These are phyloP conservation scores for Loxodonta africana DNA, from an alignment of 2,113 vertebrate species.

Conservation along the genomic window DNA sequence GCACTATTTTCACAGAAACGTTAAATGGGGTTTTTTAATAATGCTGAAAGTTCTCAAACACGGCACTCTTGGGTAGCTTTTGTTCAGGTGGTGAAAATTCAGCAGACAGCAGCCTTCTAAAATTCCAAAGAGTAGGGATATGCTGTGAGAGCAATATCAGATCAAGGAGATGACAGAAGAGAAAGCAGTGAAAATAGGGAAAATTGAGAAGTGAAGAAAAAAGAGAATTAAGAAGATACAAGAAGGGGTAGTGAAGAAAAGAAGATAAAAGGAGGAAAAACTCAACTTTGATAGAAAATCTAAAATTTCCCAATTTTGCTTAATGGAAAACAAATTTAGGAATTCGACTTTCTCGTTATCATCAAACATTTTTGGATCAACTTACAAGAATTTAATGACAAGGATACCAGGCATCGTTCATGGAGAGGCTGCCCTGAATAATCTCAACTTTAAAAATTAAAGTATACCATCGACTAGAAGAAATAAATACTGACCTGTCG, in stretches of 20 bases:
- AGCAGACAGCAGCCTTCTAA: not conserved
- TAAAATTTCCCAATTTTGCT: not conserved
- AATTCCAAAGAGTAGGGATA: not conserved
- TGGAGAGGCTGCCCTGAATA: not conserved
- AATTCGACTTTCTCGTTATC: not conserved
- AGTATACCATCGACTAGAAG: not conserved
- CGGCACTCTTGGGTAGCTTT: not conserved
- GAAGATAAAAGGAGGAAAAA: not conserved
- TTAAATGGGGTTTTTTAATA: not conserved
- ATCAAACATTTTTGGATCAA: not conserved
- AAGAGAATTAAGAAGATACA: not conserved
- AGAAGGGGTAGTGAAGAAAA: not conserved
- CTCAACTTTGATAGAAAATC: not conserved
- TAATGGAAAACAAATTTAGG: constrained; percentile 21
- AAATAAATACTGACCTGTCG: not conserved
- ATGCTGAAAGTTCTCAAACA: constrained; percentile 12
- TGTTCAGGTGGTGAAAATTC: not conserved
- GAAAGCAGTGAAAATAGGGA: not conserved
- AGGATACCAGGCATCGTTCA: not conserved
- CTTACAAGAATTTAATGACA: not conserved
- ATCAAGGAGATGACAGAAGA: not conserved
- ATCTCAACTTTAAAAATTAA: not conserved
- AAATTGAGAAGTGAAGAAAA: not conserved
- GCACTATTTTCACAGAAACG: not conserved
- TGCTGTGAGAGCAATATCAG: no score